Conservation (phyloP, 2,888 invertebrate genomes). For the Platynereis dumerilii region DNA sequence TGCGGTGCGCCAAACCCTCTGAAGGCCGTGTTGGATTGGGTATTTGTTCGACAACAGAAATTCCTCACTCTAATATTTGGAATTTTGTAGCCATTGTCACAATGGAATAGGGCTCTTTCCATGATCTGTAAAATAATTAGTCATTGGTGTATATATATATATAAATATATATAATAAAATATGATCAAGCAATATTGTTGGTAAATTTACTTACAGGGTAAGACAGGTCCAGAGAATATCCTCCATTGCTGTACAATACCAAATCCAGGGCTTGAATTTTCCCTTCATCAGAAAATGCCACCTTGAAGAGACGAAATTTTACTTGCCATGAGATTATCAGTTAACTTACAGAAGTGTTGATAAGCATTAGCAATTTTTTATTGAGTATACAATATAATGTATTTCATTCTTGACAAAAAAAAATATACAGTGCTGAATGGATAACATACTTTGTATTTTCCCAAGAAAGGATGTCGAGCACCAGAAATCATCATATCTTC, state of each 20-base stretch:
- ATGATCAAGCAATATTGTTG: background rate
- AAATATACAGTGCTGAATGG: too few relatives aligned
- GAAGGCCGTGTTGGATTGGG: slow-evolving; percentile 92
- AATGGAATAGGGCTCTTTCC: slow-evolving; percentile 83
- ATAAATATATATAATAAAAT: too few relatives aligned
- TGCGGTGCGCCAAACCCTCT: slow-evolving; percentile 65
- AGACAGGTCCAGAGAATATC: slow-evolving; percentile 81
- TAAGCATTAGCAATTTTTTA: too few relatives aligned
- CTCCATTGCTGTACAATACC: slow-evolving; percentile 81
- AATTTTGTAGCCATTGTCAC: slow-evolving; percentile 72
- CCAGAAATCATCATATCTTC: slow-evolving; percentile 93
- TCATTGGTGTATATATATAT: too few relatives aligned
- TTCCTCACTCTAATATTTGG: slow-evolving; percentile 76
- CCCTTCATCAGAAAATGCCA: slow-evolving; percentile 77
- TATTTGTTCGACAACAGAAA: slow-evolving; percentile 79
- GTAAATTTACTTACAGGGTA: slow-evolving; percentile 53
- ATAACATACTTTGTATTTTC: slow-evolving; percentile 77
- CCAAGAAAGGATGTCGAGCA: slow-evolving; percentile 86
- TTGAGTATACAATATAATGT: too few relatives aligned
- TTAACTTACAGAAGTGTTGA: too few relatives aligned
- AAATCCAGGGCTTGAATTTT: slow-evolving; percentile 77
- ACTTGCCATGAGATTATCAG: too few relatives aligned
- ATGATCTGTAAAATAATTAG: slow-evolving; percentile 77
- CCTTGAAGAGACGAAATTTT: slow-evolving; percentile 51
- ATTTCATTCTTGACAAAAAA: too few relatives aligned